phyloP scores from a whole-genome alignment of 2,113 vertebrate genomes.

The Pao palembangensis region DNA sequence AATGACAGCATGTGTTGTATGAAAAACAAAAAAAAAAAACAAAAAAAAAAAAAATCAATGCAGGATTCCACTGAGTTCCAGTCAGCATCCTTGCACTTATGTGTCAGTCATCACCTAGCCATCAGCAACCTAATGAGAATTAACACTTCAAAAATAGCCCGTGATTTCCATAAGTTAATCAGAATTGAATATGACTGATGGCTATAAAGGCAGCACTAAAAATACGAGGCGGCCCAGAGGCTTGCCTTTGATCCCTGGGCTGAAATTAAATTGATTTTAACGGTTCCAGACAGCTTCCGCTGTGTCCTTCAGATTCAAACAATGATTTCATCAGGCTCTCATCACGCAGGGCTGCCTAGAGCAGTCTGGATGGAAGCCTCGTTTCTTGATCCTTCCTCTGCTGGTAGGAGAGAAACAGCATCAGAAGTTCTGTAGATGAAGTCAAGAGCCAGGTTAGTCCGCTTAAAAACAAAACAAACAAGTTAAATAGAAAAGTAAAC shows the following conservation, averaged over 20 bases:
- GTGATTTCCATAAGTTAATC: slow-evolving; percentile 63
- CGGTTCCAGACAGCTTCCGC: slow-evolving; percentile 59
- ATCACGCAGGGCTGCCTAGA: slow-evolving; percentile 54
- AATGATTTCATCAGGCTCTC: slow-evolving; percentile 64
- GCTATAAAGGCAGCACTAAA: slow-evolving; percentile 63
- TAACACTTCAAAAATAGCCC: slow-evolving; percentile 60
- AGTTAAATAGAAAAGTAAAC: slow-evolving; percentile 48
- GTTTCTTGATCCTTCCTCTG: slow-evolving; percentile 50
- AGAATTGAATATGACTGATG: slow-evolving; percentile 65
- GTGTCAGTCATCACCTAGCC: slow-evolving; percentile 47
- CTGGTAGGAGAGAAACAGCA: slow-evolving; percentile 31
- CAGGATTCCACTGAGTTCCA: slow-evolving; percentile 15
- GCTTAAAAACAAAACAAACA: slow-evolving; percentile 47
- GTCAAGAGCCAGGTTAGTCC: slow-evolving; percentile 42
- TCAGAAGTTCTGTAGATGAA: slow-evolving; percentile 43
- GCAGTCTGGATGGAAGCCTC: slow-evolving; percentile 53
- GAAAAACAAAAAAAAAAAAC: not conserved
- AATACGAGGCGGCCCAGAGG: slow-evolving; percentile 62
- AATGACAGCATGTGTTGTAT: not conserved
- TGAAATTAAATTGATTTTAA: slow-evolving; percentile 65
- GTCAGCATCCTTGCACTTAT: slow-evolving; percentile 18
- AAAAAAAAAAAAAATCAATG: slow-evolving; percentile 16
- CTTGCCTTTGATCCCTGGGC: slow-evolving; percentile 63
- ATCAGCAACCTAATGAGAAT: slow-evolving; percentile 51
- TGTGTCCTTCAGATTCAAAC: slow-evolving; percentile 66